Conservation (phyloP, 2,113 vertebrate species). For the Menidia beryllina region DNA sequence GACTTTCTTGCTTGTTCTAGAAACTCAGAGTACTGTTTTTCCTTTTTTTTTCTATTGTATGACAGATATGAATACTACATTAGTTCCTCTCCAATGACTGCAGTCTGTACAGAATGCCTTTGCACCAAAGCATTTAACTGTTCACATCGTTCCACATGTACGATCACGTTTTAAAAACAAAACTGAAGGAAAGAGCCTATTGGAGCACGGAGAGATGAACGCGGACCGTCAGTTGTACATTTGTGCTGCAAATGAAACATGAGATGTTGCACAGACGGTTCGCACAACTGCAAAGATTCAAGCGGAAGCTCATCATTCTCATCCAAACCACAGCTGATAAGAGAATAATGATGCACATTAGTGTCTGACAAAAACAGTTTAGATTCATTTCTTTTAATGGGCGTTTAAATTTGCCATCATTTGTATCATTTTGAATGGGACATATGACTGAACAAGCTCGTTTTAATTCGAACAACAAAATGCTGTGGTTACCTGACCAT, state of each 20-base stretch:
- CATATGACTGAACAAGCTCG: not conserved
- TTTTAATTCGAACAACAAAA: conserved; percentile 7
- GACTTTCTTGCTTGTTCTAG: not conserved
- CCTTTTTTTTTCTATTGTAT: not conserved
- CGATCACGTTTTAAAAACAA: not conserved
- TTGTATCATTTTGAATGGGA: conserved; percentile 1
- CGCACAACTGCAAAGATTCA: conserved; percentile 21
- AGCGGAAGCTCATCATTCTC: conserved; percentile 18
- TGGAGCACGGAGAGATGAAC: conserved; percentile 10
- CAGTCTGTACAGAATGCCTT: not conserved
- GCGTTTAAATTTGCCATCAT: not conserved
- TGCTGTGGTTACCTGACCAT: not conserved
- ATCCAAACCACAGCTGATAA: conserved; percentile 4
- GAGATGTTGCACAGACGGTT: conserved; percentile 19
- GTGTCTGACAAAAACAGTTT: not conserved
- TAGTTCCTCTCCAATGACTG: conserved; percentile 6
- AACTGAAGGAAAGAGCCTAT: conserved; percentile 6
- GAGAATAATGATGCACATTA: not conserved
- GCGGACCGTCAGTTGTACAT: not conserved
- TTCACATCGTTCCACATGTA: conserved; percentile 10
- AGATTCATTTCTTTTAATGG: not conserved
- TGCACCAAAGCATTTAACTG: not conserved
- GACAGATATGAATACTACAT: conserved; percentile 4
- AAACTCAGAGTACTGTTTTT: not conserved
- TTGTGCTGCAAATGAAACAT: conserved; percentile 20